These are phyloP conservation scores for Oenanthe melanoleuca DNA, from an alignment of 2,113 vertebrate genomes.

Conservation along the genomic window DNA sequence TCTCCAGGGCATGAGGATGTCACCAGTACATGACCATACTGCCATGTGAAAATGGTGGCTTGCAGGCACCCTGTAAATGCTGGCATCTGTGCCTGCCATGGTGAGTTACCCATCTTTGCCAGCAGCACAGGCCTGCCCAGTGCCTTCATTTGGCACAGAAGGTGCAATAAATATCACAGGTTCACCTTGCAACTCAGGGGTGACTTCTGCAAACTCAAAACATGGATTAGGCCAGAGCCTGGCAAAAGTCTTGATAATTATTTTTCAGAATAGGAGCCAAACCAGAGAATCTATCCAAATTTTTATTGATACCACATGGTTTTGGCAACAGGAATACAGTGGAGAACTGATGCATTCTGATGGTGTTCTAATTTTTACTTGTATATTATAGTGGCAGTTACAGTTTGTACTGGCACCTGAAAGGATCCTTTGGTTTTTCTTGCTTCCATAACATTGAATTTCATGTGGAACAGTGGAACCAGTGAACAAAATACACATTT, in stretches of 20 bases:
- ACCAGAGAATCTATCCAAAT: neutral
- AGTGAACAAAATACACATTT: neutral
- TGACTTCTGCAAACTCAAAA: neutral
- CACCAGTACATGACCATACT: neutral
- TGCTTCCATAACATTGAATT: neutral
- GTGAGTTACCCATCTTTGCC: rapidly evolving
- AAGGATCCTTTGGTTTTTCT: neutral
- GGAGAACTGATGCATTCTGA: neutral
- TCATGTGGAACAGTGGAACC: neutral
- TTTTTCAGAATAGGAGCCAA: neutral
- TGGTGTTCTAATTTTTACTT: neutral
- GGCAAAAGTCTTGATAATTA: neutral
- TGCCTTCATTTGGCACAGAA: neutral
- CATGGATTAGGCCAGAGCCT: neutral
- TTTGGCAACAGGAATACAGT: neutral
- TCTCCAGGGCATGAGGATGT: neutral
- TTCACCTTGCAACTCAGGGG: neutral
- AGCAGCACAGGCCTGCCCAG: neutral
- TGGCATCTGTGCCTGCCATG: neutral
- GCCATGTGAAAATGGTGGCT: neutral
- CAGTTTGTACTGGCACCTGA: neutral
- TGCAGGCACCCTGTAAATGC: neutral
- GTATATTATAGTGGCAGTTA: neutral
- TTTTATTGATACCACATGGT: neutral
- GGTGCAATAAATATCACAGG: neutral